Conservation (phyloP, 53 echinoderm and acorn worm species). For the Temnopleurus reevesii region DNA sequence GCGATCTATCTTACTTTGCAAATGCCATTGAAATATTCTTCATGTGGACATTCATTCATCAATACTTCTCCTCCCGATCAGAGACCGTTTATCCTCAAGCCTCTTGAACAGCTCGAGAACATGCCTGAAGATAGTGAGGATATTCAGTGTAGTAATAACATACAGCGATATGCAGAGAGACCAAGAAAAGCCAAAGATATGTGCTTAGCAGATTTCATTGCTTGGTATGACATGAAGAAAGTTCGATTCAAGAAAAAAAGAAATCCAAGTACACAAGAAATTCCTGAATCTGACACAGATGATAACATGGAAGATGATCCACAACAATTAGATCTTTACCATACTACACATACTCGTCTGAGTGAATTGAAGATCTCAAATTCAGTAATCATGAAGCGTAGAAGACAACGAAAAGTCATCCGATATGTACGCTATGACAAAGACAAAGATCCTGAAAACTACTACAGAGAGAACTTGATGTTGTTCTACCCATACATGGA, state of each 20-base stretch:
- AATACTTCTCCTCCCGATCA: slow-evolving; percentile 57
- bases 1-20: slow-evolving; percentile 54
- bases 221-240: slow-evolving; percentile 38
- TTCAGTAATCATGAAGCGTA: slow-evolving; percentile 26
- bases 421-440: slow-evolving; percentile 64
- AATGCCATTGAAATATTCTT: slow-evolving; percentile 4
- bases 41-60: slow-evolving; percentile 16
- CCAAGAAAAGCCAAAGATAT: slow-evolving; percentile 36
- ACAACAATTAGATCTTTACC: not conserved
- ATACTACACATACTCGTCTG: not conserved
- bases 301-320: not conserved
- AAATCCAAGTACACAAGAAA: slow-evolving; percentile 18
- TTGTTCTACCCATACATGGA: slow-evolving; percentile 61
- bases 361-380: not conserved
- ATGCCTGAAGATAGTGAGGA: slow-evolving; percentile 67
- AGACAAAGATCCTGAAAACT: slow-evolving; percentile 62
- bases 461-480: slow-evolving; percentile 65
- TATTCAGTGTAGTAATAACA: slow-evolving; percentile 52
- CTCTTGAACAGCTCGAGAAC: slow-evolving; percentile 29
- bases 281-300: slow-evolving; percentile 21
- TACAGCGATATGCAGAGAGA: slow-evolving; percentile 56
- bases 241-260: slow-evolving; percentile 19
- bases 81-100: slow-evolving; percentile 52
- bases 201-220: slow-evolving; percentile 65
- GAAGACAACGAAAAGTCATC: slow-evolving; percentile 42